Evolutionary conservation across 2,888 invertebrate species (phyloP).

Genomic region (Flexamia atlantica): DNA sequence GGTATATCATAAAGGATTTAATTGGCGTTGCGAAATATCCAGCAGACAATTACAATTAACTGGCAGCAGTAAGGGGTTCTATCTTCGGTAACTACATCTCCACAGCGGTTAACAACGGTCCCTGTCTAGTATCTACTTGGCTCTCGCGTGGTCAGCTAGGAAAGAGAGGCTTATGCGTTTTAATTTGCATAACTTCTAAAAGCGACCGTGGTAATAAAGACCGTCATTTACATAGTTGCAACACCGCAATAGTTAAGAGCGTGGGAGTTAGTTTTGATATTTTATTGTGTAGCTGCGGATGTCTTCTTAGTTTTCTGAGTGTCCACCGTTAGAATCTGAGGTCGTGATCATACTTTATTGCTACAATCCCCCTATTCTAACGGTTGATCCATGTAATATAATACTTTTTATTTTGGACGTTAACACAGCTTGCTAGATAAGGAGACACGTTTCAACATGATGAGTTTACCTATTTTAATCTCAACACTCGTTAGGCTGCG

Average conservation of each 20-base stretch:
- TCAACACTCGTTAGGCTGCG: too few species aligned
- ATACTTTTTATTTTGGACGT: too few species aligned
- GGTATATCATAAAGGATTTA: not conserved
- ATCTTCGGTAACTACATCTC: not conserved
- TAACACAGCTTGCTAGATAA: too few species aligned
- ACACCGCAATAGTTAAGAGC: not conserved
- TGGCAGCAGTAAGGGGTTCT: not conserved
- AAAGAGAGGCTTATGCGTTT: not conserved
- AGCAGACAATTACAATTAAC: not conserved
- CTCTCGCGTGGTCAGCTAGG: not conserved
- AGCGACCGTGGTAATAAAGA: not conserved
- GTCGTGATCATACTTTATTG: not conserved
- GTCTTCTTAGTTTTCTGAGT: not conserved
- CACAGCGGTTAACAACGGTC: conserved; percentile 6
- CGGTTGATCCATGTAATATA: not conserved
- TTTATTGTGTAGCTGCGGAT: not conserved
- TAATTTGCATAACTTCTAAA: conserved; percentile 10
- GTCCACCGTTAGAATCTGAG: not conserved
- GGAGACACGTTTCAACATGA: too few species aligned
- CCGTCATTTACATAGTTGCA: conserved; percentile 9
- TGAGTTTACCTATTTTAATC: too few species aligned
- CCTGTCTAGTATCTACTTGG: not conserved
- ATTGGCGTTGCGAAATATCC: conserved; percentile 7
- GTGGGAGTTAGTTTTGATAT: conserved; percentile 22
- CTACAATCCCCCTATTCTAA: not conserved